A percentile compares a stretch with the other conserved stretches of the same genome.
Evolutionary conservation across 2,113 vertebrate species (phyloP).

Genomic region (Epinephelus fuscoguttatus): DNA sequence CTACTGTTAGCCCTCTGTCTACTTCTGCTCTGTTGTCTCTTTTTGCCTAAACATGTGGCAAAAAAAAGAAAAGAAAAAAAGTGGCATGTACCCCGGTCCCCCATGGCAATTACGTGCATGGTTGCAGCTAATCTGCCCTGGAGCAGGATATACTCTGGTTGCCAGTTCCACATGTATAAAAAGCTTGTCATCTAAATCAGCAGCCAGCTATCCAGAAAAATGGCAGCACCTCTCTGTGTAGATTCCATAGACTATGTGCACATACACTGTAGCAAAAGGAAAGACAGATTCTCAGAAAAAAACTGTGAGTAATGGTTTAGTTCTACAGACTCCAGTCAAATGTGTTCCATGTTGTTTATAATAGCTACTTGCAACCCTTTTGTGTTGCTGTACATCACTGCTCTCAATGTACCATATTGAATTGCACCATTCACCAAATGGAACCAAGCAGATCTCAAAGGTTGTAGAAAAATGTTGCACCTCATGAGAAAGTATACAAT

Average conservation of each 20-base stretch:
- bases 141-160: neutral
- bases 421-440: neutral
- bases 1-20: too few relatives aligned
- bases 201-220: neutral
- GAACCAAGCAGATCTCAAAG: neutral
- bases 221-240: neutral
- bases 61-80: too few relatives aligned
- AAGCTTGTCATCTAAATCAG: neutral
- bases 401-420: neutral
- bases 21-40: neutral
- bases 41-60: too few relatives aligned
- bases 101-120: too few relatives aligned
- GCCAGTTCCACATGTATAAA: neutral
- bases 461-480: neutral
- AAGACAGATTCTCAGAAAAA: too few relatives aligned
- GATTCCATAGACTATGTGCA: neutral
- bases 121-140: neutral
- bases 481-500: neutral
- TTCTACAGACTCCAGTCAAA: neutral
- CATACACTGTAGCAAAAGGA: neutral
- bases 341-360: neutral
- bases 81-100: too few relatives aligned
- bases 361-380: neutral
- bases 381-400: neutral
- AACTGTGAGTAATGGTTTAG: neutral